Evolutionary conservation across 2,113 vertebrate genomes (phyloP).

Genomic region (Pterophyllum scalare): DNA sequence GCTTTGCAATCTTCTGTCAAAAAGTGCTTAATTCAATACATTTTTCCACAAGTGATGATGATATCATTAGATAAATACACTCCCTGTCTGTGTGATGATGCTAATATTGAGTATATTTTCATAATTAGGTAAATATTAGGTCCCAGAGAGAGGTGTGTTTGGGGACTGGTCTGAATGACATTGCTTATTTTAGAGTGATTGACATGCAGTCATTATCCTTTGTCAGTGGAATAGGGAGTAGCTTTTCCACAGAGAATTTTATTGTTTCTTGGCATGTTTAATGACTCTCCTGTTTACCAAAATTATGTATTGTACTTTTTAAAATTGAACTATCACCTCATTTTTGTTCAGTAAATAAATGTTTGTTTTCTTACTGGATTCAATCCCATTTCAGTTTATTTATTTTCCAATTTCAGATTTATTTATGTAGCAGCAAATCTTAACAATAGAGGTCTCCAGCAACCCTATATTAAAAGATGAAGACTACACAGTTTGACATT

Average conservation of each 20-base stretch:
- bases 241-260: not conserved
- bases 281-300: not conserved
- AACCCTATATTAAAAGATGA: too few species aligned
- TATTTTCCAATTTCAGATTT: not conserved
- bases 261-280: not conserved
- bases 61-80: not conserved
- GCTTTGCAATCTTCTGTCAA: not conserved
- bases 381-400: not conserved
- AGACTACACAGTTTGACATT: too few species aligned
- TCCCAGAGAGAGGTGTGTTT: not conserved
- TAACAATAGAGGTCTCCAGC: too few species aligned
- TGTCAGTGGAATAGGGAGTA: not conserved
- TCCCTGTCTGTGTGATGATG: not conserved
- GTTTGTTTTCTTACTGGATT: not conserved
- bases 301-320: not conserved
- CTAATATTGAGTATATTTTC: not conserved
- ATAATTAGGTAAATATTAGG: conserved; percentile 2
- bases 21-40: not conserved
- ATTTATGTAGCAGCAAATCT: not conserved
- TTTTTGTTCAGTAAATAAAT: not conserved
- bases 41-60: not conserved
- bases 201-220: not conserved
- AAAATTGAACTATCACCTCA: not conserved
- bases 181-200: not conserved
- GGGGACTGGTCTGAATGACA: not conserved